Evolutionary conservation across 2,113 vertebrate genomes (phyloP).

Genomic region (Pundamilia nyererei): DNA sequence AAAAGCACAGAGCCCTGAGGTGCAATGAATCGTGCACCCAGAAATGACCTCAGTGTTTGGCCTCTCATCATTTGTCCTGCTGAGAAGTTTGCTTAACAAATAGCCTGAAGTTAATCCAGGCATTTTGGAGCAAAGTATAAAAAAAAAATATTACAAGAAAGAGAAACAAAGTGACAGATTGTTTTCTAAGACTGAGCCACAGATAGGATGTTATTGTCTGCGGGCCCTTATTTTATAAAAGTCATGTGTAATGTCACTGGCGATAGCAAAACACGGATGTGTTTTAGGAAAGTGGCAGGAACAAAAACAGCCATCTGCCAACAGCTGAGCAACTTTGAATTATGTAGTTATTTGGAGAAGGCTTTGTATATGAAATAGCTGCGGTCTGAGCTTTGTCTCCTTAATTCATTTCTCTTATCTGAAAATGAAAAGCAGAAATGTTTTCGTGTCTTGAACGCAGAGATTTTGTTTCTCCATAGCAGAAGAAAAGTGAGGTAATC

Average conservation of each 20-base stretch:
- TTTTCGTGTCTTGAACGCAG: neutral
- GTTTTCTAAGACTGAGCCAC: neutral
- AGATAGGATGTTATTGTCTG: slow-evolving; percentile 4
- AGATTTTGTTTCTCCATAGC: neutral
- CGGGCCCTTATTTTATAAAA: neutral
- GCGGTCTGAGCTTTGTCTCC: neutral
- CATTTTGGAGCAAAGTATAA: neutral
- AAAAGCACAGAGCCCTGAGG: neutral
- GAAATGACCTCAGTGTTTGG: slow-evolving; percentile 30
- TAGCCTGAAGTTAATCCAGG: neutral
- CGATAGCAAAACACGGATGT: neutral
- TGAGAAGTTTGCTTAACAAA: slow-evolving; percentile 29
- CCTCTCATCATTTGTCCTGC: neutral
- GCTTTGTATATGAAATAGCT: neutral
- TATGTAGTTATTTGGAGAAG: neutral
- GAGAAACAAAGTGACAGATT: neutral
- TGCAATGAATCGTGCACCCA: slow-evolving; percentile 1
- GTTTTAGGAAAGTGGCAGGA: slow-evolving; percentile 4
- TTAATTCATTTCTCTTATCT: slow-evolving; percentile 7
- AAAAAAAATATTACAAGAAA: neutral
- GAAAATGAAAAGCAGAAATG: neutral
- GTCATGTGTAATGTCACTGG: neutral
- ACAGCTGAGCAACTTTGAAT: neutral
- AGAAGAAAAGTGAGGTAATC: neutral
- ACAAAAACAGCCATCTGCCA: neutral